Percentiles rank a stretch among this genome's conserved stretches.
phyloP scores from a whole-genome alignment of 2,888 invertebrate species.

The Rotaria magnacalcarata region DNA sequence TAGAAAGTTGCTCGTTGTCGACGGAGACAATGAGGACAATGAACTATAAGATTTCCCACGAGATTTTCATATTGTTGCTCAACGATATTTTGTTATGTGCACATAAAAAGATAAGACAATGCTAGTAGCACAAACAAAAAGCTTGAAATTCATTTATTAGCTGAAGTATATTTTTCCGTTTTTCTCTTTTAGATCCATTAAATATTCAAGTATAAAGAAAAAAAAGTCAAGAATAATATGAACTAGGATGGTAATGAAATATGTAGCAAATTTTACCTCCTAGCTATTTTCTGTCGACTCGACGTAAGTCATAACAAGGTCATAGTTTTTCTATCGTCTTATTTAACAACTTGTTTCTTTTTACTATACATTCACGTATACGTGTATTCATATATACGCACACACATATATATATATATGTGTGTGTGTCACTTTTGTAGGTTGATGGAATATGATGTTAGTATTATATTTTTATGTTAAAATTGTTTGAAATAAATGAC shows the following conservation, averaged over 20 bases:
- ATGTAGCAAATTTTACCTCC: slow-evolving; percentile 14
- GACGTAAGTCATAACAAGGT: slow-evolving; percentile 29
- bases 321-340: neutral
- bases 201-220: neutral
- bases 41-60: slow-evolving; percentile 20
- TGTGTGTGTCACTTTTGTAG: neutral
- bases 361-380: neutral
- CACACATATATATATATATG: neutral
- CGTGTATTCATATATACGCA: too few relatives aligned
- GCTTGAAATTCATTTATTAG: neutral
- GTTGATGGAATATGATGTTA: neutral
- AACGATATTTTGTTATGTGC: neutral
- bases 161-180: too few relatives aligned
- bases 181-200: neutral
- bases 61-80: slow-evolving; percentile 1
- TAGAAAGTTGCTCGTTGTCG: neutral
- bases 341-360: neutral
- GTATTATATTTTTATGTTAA: neutral
- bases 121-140: neutral
- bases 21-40: neutral
- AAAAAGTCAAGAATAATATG: neutral
- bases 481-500: neutral
- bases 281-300: slow-evolving; percentile 25
- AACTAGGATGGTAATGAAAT: neutral
- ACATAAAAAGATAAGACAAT: neutral